These are phyloP conservation scores for Tuta absoluta DNA, from an alignment of 2,888 invertebrate species.

Conservation along the genomic window DNA sequence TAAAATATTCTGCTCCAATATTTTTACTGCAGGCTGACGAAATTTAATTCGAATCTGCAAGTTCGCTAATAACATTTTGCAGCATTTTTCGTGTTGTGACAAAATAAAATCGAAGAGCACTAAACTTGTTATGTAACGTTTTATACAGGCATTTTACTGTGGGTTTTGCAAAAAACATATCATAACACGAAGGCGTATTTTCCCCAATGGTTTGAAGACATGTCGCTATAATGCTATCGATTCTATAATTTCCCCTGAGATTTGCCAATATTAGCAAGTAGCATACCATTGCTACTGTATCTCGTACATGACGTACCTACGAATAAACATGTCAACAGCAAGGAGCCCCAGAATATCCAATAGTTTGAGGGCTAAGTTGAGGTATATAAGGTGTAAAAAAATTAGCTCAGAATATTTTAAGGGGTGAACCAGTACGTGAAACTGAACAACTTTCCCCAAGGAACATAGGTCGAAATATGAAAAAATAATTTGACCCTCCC, in stretches of 20 bases:
- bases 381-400: no score
- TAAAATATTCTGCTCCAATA: conserved; percentile 33
- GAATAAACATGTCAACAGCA: background rate
- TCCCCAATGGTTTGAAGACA: conserved; percentile 45
- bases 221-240: conserved; percentile 62
- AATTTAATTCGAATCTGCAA: conserved; percentile 27
- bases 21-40: conserved; percentile 31
- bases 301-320: background rate
- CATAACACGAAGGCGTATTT: conserved; percentile 29
- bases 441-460: no score
- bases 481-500: no score
- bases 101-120: conserved; percentile 18
- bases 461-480: no score
- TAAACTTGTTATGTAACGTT: background rate
- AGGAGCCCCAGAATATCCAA: background rate
- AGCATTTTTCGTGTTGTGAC: conserved; percentile 1
- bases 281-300: background rate
- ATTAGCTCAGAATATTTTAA: no score
- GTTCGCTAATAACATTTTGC: conserved; percentile 26
- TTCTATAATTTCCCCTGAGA: conserved; percentile 50
- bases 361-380: no score
- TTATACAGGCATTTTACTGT: background rate
- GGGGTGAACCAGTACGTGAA: no score
- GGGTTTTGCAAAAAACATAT: conserved; percentile 5
- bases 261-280: conserved; percentile 42